These are phyloP conservation scores for Ephestia elutella DNA, from an alignment of 1,140 invertebrate species.

Conservation along the genomic window DNA sequence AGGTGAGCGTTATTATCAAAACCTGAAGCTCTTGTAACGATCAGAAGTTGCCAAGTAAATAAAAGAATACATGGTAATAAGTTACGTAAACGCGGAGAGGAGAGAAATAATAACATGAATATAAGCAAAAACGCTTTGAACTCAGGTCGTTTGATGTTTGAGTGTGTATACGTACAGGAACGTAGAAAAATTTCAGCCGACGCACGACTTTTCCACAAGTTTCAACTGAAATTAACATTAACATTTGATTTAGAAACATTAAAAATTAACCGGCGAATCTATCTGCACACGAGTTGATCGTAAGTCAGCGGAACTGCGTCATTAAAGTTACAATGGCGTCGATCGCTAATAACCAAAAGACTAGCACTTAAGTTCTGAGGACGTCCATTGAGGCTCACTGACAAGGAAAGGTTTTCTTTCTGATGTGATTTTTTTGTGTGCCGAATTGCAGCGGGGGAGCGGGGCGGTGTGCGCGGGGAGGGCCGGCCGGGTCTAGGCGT, in stretches of 20 bases:
- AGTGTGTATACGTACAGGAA: constrained; percentile 40
- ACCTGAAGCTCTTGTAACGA: constrained; percentile 18
- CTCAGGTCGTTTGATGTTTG: constrained; percentile 53
- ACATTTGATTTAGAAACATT: constrained; percentile 49
- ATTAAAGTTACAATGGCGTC: constrained; percentile 44
- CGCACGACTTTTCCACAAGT: constrained; percentile 27
- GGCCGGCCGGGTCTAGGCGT: constrained; percentile 62
- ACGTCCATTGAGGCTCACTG: constrained; percentile 50
- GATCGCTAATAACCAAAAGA: constrained; percentile 55
- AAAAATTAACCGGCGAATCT: constrained; percentile 41
- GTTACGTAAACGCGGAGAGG: constrained; percentile 40
- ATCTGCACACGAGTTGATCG: constrained; percentile 29
- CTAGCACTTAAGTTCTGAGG: constrained; percentile 46
- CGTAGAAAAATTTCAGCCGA: constrained; percentile 37
- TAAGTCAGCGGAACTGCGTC: constrained; percentile 49
- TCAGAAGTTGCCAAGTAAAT: constrained; percentile 36
- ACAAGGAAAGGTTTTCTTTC: constrained; percentile 60
- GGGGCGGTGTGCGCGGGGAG: constrained; percentile 22
- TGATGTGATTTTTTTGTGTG: constrained; percentile 61
- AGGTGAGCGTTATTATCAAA: constrained; percentile 10
- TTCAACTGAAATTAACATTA: constrained; percentile 49
- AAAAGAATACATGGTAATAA: constrained; percentile 40
- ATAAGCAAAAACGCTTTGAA: constrained; percentile 61
- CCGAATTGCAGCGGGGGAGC: constrained; percentile 52
- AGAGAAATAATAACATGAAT: constrained; percentile 50